Conservation (phyloP, 2,113 vertebrate species). For the Bambusicola thoracicus region DNA sequence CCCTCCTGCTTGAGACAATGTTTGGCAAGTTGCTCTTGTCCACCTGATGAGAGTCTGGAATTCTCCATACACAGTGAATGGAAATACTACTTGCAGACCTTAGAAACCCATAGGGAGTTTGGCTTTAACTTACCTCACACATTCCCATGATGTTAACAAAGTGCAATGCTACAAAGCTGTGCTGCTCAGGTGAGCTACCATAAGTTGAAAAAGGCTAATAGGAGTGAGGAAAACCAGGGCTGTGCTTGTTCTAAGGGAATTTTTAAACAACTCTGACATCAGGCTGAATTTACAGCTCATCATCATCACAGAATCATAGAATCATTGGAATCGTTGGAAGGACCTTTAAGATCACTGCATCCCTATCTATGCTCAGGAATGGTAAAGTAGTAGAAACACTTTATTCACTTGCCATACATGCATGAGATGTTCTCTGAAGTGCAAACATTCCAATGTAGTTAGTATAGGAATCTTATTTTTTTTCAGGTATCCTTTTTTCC, state of each 20-base stretch:
- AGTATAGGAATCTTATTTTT: not conserved
- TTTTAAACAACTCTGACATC: not conserved
- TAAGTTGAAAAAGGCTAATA: not conserved
- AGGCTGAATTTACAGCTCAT: not conserved
- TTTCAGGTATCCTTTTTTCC: not conserved
- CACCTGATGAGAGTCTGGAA: rapidly evolving
- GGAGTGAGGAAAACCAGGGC: not conserved
- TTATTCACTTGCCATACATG: not conserved
- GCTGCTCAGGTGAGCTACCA: not conserved
- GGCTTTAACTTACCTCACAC: not conserved
- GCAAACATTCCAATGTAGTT: not conserved
- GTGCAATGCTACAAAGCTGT: not conserved
- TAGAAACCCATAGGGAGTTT: not conserved
- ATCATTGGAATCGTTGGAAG: too few relatives aligned
- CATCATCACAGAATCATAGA: too few relatives aligned
- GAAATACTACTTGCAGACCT: rapidly evolving
- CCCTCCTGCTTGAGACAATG: not conserved
- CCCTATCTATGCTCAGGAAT: not conserved
- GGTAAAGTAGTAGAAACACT: not conserved
- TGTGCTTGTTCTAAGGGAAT: not conserved
- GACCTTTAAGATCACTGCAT: not conserved
- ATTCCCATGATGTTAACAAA: not conserved
- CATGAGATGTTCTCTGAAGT: not conserved
- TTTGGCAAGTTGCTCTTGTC: not conserved
- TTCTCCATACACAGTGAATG: not conserved